A percentile compares a stretch with the other conserved stretches of the same genome.
Conservation (phyloP, 64 coral and sea anemone species). For the Actinia tenebrosa region DNA sequence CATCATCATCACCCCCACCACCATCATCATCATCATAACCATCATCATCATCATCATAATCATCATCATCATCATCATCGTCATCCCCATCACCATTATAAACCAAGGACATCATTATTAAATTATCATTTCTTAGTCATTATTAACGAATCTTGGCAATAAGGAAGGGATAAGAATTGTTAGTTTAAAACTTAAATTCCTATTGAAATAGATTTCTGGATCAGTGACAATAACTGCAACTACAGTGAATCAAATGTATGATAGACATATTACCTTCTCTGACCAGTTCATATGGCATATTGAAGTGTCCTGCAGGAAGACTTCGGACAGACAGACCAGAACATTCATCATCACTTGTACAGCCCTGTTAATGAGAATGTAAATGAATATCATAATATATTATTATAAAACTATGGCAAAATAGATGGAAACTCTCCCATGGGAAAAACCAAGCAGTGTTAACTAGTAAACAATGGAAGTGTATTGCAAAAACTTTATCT, state of each 20-base stretch:
- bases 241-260: background rate
- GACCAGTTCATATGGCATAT: slow-evolving; percentile 69
- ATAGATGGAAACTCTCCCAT: too few species aligned
- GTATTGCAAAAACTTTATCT: too few species aligned
- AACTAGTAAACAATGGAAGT: too few species aligned
- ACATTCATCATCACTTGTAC: slow-evolving; percentile 26
- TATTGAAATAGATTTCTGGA: background rate
- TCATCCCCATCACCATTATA: too few species aligned
- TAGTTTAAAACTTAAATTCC: too few species aligned
- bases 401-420: too few species aligned
- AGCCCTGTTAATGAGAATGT: background rate
- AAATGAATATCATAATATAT: background rate
- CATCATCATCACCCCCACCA: background rate
- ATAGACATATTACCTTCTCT: slow-evolving; percentile 32
- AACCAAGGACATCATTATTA: too few species aligned
- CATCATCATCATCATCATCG: background rate
- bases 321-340: slow-evolving; percentile 24
- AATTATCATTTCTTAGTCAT: too few species aligned
- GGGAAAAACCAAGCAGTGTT: too few species aligned
- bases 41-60: background rate
- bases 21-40: background rate
- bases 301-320: slow-evolving; percentile 51
- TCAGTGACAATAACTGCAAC: background rate
- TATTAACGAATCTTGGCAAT: too few species aligned
- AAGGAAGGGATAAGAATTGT: too few species aligned